Conservation (phyloP, 1,140 invertebrate species). For the Drosophila kanapiae region DNA sequence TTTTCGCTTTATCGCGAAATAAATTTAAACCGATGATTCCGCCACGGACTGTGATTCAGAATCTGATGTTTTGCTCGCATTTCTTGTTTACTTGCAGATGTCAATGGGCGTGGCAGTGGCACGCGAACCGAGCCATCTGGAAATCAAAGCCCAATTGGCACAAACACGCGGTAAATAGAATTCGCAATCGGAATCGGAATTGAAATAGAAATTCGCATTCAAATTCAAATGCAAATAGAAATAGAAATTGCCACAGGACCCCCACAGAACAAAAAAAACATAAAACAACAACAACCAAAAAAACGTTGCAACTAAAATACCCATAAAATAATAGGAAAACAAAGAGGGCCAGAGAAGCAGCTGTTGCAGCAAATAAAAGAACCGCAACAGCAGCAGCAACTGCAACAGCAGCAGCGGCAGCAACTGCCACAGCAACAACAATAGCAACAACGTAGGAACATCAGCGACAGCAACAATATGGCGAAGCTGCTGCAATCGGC, state of each 20-base stretch:
- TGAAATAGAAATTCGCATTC: slow-evolving; percentile 76
- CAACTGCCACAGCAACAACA: slow-evolving; percentile 20
- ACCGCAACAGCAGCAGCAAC: slow-evolving; percentile 32
- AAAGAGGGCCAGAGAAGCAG: slow-evolving; percentile 34
- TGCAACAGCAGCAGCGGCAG: slow-evolving; percentile 41
- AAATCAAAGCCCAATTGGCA: slow-evolving; percentile 81
- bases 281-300: slow-evolving; percentile 9
- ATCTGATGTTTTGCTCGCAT: slow-evolving; percentile 40
- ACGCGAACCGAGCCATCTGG: slow-evolving; percentile 57
- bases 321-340: slow-evolving; percentile 67
- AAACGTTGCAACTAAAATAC: slow-evolving; percentile 53
- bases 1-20: slow-evolving; percentile 56
- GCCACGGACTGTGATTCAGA: slow-evolving; percentile 39
- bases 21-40: slow-evolving; percentile 69
- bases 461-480: slow-evolving; percentile 49
- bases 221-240: slow-evolving; percentile 77
- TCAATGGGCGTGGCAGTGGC: slow-evolving; percentile 63
- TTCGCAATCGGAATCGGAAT: slow-evolving; percentile 61
- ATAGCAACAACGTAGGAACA: slow-evolving; percentile 22
- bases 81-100: slow-evolving; percentile 73
- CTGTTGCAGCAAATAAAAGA: slow-evolving; percentile 43
- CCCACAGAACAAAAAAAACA: slow-evolving; percentile 24
- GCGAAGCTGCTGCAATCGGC: slow-evolving; percentile 62
- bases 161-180: slow-evolving; percentile 72
- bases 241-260: slow-evolving; percentile 63